Evolutionary conservation across 2,888 invertebrate genomes (phyloP).

Genomic region (Hypolimnas misippus): DNA sequence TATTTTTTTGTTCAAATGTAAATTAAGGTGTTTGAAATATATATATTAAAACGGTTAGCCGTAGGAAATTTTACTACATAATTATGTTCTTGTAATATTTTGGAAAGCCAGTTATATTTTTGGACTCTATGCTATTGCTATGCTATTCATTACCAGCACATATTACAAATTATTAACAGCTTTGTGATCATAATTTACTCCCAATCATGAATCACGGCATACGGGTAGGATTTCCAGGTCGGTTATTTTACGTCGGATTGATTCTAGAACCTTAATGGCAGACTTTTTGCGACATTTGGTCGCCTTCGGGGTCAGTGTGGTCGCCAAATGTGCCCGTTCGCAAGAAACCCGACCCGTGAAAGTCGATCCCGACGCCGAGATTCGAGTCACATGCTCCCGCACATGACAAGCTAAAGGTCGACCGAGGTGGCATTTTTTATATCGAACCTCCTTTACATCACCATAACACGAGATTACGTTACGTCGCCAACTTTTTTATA

Average conservation of each 20-base stretch:
- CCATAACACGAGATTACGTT: conserved; percentile 39
- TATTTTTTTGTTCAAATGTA: too few relatives aligned
- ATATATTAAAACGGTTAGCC: too few relatives aligned
- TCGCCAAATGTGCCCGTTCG: conserved; percentile 70
- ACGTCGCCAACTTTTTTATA: conserved; percentile 28
- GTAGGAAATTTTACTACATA: too few relatives aligned
- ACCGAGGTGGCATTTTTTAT: conserved; percentile 73
- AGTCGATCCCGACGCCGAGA: conserved; percentile 65
- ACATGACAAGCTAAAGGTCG: conserved; percentile 75
- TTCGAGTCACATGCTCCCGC: conserved; percentile 69
- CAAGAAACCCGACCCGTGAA: conserved; percentile 67
- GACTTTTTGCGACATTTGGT: conserved; percentile 70
- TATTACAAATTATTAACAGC: neutral
- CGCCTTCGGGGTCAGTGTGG: conserved; percentile 61
- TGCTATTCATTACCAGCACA: neutral
- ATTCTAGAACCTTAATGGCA: conserved; percentile 59
- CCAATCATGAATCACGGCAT: conserved; percentile 48
- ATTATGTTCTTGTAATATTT: too few relatives aligned
- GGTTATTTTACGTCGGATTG: conserved; percentile 58
- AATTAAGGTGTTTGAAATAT: too few relatives aligned
- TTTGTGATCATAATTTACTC: conserved; percentile 9
- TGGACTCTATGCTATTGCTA: too few relatives aligned
- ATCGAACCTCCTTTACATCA: conserved; percentile 58
- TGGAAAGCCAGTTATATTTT: too few relatives aligned
- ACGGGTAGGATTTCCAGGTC: conserved; percentile 43